These are phyloP conservation scores for Plotosus lineatus DNA, from an alignment of 2,113 vertebrate genomes.

Conservation along the genomic window DNA sequence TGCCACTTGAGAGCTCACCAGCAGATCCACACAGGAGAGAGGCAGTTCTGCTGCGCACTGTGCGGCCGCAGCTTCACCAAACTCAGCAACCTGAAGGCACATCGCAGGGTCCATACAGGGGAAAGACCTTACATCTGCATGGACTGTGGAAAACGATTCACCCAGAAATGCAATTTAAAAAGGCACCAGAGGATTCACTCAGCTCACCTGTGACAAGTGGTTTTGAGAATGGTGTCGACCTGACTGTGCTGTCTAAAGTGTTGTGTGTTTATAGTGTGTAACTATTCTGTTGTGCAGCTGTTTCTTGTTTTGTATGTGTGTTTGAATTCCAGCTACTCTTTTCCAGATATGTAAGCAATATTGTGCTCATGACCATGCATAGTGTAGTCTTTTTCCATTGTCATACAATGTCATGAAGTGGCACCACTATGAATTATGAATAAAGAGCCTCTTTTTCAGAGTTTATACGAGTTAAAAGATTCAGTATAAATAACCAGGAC, in stretches of 20 bases:
- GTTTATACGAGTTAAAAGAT: background rate
- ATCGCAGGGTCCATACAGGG: constrained; percentile 73
- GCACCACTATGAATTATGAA: constrained; percentile 27
- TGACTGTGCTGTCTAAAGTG: constrained; percentile 1
- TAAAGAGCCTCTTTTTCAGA: constrained; percentile 28
- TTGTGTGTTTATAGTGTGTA: constrained; percentile 25
- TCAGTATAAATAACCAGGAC: background rate
- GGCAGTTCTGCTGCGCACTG: constrained; percentile 73
- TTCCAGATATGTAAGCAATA: constrained; percentile 39
- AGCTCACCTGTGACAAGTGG: constrained; percentile 38
- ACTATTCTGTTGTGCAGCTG: constrained; percentile 18
- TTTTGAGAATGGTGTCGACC: background rate
- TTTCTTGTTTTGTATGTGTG: constrained; percentile 30
- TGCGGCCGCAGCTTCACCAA: constrained; percentile 78
- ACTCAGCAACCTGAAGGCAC: constrained; percentile 76
- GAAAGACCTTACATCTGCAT: constrained; percentile 75
- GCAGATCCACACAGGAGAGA: constrained; percentile 72
- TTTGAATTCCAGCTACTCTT: constrained; percentile 1
- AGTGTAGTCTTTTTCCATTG: constrained; percentile 37
- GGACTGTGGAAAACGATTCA: constrained; percentile 78
- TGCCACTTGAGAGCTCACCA: constrained; percentile 74
- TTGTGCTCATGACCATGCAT: constrained; percentile 25
- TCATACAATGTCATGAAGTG: constrained; percentile 20
- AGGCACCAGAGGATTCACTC: constrained; percentile 77
- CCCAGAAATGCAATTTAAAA: constrained; percentile 76